These are phyloP conservation scores for Plectrocnemia conspersa DNA, from an alignment of 1,140 invertebrate species.

Conservation along the genomic window DNA sequence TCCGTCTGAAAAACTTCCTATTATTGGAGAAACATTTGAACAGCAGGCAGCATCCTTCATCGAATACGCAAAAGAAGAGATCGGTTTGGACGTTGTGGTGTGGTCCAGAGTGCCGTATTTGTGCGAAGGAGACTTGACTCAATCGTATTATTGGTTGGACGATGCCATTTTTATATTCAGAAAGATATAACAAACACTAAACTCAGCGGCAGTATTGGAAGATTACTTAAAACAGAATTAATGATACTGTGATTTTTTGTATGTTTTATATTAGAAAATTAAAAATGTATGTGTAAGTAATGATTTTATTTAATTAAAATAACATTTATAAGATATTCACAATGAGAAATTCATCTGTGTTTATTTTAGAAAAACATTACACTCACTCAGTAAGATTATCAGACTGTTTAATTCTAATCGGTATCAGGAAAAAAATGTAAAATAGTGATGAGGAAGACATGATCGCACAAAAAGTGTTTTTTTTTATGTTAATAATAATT, in stretches of 20 bases:
- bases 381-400: too few species aligned
- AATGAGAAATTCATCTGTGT: background rate
- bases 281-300: background rate
- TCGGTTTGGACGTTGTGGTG: constrained; percentile 65
- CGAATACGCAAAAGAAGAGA: constrained; percentile 62
- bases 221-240: background rate
- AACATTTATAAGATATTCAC: too few species aligned
- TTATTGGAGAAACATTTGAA: constrained; percentile 69
- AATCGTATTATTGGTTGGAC: constrained; percentile 85
- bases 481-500: too few species aligned
- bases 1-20: constrained; percentile 65
- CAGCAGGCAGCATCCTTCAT: constrained; percentile 71
- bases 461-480: too few species aligned
- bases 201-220: background rate
- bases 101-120: constrained; percentile 88
- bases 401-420: too few species aligned
- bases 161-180: constrained; percentile 78
- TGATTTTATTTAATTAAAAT: background rate
- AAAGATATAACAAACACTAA: constrained; percentile 15
- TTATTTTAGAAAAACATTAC: background rate
- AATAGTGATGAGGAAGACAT: too few species aligned
- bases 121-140: constrained; percentile 89
- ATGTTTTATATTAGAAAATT: background rate
- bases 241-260: background rate
- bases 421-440: too few species aligned